Evolutionary conservation across 1,140 invertebrate species (phyloP), one percentile per base, ranked within the genome.

Genomic region (Pteromalus puparum): DNA sequence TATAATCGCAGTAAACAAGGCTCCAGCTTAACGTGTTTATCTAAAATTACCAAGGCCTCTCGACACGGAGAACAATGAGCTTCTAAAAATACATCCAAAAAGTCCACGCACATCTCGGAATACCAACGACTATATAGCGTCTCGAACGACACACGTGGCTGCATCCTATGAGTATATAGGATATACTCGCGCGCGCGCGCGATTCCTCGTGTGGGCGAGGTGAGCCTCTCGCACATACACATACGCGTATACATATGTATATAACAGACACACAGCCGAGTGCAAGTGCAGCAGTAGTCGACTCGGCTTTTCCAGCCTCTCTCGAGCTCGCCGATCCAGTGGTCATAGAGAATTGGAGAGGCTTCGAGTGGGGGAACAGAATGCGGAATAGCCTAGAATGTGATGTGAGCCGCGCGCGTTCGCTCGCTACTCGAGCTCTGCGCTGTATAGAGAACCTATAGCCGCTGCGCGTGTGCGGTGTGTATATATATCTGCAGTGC

Each of bases 351-450:
- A 76, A 83, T 83, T 76, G 75, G 53, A 72, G 82, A 85, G 70
- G 81, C 83, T 82, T 78, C 67, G 81, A 83, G 92, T 91, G 91
- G 92, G 92, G 89, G 92, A 93, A 93, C 88, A 93, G 92, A 93
- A 93, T 93, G 92, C 92, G 92, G 92, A 93, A 93, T 93, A 93
- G 92, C 92, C 92, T 93, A 93, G 92, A 93, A 93, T 93, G 92
- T 92, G 92, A 93, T 92, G 92, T 91, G 90, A 92, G 90, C 90
- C 87, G 82, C 77, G 80, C 87, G 1, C 5, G 38, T 5, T 7
- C 38, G 38, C 38, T 38, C 38, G 38, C 38, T 34, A 1, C 34
- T 2, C 53, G 70, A 76, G 86, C 85, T 2, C 48, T n/a, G 53
- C 21, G 13, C 53, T n/a, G 53, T 15, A n/a, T 3, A n/a, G 53